Base-by-base conservation (phyloP, 2,888 invertebrate species). In the Catocala fraxini region DNA sequence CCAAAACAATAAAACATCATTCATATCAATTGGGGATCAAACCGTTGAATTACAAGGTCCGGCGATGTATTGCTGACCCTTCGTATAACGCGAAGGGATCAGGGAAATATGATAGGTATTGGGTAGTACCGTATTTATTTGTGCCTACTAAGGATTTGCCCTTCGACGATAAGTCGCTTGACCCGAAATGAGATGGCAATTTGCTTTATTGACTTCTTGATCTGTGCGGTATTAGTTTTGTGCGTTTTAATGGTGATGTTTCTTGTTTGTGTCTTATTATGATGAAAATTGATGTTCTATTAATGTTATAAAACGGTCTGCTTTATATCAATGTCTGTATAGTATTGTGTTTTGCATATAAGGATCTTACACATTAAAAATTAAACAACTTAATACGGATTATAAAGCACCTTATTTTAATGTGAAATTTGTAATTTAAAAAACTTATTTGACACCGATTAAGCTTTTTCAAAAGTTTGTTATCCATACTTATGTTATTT, bases 111-210 rank as follows among this genome's bases (percentile, higher is more conserved):
- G 91, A 93, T 92, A 88, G 83, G 86, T 57, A 83, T 82, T 53
- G 63, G 85, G 81, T 34, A 35, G 75, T 71, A 76, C 80, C 89
- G 90, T 89, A 91, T 91, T 93, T 92, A 93, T 93, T 93, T 93
- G 89, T 93, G 92, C 87, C 84, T 88, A 88, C 85, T 89, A 89
- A 90, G 90, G 91, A 89, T 88, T 88, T 77, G 77, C 85, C 89
- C 89, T 83, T 85, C 89, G 84, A 86, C 87, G 88, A 86, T 92
- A 92, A 92, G 91, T 91, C 83, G 90, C 67, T 79, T 84, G 84
- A 91, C 91, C 89, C 87, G 81, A 88, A 91, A 92, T 80, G 84
- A 88, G 90, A 92, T 91, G 88, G 84, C 90, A 92, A 91, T 92
- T 92, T 91, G 86, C 79, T 83, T 80, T 85, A 83, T 88, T 84